These are phyloP conservation scores for Carapus acus DNA, from an alignment of 2,797 vertebrate genomes.

Conservation along the genomic window DNA sequence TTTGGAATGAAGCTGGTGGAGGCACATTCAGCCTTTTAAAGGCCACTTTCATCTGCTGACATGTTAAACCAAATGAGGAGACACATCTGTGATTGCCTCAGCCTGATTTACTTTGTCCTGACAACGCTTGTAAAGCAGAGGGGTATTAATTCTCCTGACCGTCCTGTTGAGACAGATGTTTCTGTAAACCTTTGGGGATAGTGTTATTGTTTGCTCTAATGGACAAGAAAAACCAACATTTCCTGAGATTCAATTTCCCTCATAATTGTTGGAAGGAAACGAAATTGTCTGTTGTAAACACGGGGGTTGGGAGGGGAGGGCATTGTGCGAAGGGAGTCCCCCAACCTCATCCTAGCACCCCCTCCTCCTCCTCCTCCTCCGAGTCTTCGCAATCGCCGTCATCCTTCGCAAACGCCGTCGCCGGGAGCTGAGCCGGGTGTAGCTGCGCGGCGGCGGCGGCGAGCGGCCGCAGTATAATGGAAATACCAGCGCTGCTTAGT, in stretches of 20 bases:
- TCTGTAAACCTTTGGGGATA: constrained; percentile 74
- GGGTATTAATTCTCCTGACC: constrained; percentile 68
- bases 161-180: constrained; percentile 79
- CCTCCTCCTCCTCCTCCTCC: too few species aligned
- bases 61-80: constrained; percentile 26
- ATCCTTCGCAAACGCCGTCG: too few species aligned
- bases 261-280: constrained; percentile 99
- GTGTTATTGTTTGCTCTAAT: constrained; percentile 89
- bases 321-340: constrained; percentile 79
- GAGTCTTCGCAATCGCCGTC: constrained; percentile 40
- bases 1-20: constrained; percentile 24
- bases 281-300: constrained; percentile 92
- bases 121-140: constrained; percentile 54
- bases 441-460: too few species aligned
- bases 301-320: too few species aligned
- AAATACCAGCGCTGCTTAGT: constrained; percentile 39
- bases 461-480: too few species aligned
- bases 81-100: constrained; percentile 35
- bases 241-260: constrained; percentile 99
- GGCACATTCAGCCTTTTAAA: constrained; percentile 32
- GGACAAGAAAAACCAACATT: constrained; percentile 89
- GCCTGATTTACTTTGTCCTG: constrained; percentile 61
- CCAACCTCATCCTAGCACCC: too few species aligned
- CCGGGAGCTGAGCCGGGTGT: too few species aligned
- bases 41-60: constrained; percentile 39